Evolutionary conservation across 2,113 vertebrate genomes (phyloP), one percentile per base, ranked within the genome.

Genomic region (Oxyura jamaicensis): DNA sequence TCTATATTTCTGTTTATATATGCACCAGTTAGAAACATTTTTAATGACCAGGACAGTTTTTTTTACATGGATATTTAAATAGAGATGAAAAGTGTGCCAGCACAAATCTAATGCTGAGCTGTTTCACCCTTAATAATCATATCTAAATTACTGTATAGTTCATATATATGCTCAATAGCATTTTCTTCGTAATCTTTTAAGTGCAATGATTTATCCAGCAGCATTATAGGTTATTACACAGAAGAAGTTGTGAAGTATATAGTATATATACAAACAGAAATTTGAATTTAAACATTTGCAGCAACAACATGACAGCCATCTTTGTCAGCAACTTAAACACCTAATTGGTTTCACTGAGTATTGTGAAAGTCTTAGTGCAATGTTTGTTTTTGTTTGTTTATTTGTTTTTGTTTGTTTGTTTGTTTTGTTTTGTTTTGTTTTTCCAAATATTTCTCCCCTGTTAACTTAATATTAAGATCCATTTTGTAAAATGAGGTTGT

Each of bases 1-100:
- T 48, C 46, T 48, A 21, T 48, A 48, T 48, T 48, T 48, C 20
- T 48, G 46, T 76, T 91, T 90, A 77, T 85, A 73, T 15, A 73
- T 66, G 35, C 59, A 86, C 46, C 80, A 83, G 26, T 90, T 48
- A 88, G 76, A 90, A 95, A 80, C n/a, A 36, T 60, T 65, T 93
- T 90, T 52, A 92, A 72, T 22, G 75, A 39, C 35, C 80, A 92
- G 86, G 53, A 52, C 10, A 73, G 8, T 83, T 28, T 73, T 73
- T 86, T 88, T 94, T 82, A 56, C 25, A 18, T 2, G 28, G 9
- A 12, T 78, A 62, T 76, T 86, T 86, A 86, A 82, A 90, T 29
- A 80, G n/a, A 77, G 19, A 28, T 76, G 59, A 18, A 85, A 66
- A 94, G 78, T 50, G 4, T 65, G 56, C 35, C 87, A 94, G 46